phyloP scores from a whole-genome alignment of 2,797 vertebrate species.

The Gymnothorax javanicus region DNA sequence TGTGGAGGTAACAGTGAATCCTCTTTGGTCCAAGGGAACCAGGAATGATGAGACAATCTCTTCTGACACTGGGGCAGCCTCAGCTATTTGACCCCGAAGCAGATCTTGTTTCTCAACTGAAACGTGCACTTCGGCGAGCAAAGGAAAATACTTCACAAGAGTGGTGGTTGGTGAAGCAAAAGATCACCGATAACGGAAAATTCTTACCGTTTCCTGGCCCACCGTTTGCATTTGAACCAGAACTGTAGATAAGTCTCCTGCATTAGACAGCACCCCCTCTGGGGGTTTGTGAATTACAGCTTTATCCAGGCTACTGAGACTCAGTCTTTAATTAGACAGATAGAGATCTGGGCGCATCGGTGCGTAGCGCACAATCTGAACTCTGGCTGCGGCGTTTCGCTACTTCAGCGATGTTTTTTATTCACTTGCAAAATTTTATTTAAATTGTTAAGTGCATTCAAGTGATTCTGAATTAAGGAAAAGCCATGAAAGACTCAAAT shows the following conservation, averaged over 20 bases:
- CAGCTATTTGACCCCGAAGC: constrained; percentile 3
- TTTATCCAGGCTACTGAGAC: background rate
- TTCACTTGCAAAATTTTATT: background rate
- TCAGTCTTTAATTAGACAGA: background rate
- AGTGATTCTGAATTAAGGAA: background rate
- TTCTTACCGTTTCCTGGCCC: background rate
- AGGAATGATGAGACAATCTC: constrained; percentile 20
- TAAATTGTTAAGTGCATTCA: background rate
- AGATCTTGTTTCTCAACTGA: constrained; percentile 24
- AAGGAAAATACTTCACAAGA: background rate
- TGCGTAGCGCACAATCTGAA: background rate
- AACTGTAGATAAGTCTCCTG: background rate
- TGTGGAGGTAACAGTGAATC: background rate
- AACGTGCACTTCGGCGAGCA: background rate
- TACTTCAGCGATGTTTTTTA: background rate
- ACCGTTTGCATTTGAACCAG: background rate
- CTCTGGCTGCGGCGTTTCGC: background rate
- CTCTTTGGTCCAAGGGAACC: background rate
- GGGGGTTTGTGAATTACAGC: background rate
- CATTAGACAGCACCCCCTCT: background rate
- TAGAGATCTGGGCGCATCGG: background rate
- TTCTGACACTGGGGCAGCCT: constrained; percentile 27
- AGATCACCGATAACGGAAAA: background rate
- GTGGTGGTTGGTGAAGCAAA: background rate
- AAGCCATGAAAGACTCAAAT: background rate